These are phyloP conservation scores for Sinella curviseta DNA, from an alignment of 1,140 invertebrate genomes.

Conservation along the genomic window DNA sequence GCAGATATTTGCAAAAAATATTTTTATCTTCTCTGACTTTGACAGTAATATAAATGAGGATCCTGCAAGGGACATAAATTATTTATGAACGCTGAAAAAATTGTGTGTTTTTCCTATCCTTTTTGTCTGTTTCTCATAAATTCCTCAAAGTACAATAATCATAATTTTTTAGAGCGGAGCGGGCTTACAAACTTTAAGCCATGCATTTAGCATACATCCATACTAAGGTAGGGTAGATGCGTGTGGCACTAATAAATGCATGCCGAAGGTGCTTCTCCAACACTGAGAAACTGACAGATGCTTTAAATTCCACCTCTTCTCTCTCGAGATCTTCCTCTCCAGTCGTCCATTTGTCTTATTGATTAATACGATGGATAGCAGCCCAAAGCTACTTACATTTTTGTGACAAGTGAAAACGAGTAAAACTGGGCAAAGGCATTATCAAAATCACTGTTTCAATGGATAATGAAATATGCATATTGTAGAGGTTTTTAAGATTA, in stretches of 20 bases:
- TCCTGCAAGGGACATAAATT: neutral
- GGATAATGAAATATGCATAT: neutral
- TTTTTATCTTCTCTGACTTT: neutral
- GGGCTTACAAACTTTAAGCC: no score
- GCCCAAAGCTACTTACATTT: constrained; percentile 18
- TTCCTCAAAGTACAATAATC: neutral
- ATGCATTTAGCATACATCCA: no score
- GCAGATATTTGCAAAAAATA: neutral
- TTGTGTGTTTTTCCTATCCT: no score
- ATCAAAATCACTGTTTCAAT: neutral
- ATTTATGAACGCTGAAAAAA: neutral
- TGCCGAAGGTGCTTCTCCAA: constrained; percentile 17
- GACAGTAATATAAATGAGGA: neutral
- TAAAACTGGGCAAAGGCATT: neutral
- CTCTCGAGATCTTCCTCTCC: neutral
- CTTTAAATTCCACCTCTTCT: constrained; percentile 18
- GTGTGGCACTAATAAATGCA: constrained; percentile 22
- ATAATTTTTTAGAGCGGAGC: neutral
- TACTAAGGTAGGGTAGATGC: no score
- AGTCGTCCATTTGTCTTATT: constrained; percentile 15
- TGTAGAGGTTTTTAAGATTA: neutral
- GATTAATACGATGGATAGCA: constrained; percentile 24
- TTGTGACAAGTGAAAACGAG: constrained; percentile 9
- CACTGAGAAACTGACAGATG: constrained; percentile 16
- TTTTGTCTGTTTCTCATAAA: neutral